Conservation (phyloP, 2,888 invertebrate genomes). For the Zootermopsis nevadensis region DNA sequence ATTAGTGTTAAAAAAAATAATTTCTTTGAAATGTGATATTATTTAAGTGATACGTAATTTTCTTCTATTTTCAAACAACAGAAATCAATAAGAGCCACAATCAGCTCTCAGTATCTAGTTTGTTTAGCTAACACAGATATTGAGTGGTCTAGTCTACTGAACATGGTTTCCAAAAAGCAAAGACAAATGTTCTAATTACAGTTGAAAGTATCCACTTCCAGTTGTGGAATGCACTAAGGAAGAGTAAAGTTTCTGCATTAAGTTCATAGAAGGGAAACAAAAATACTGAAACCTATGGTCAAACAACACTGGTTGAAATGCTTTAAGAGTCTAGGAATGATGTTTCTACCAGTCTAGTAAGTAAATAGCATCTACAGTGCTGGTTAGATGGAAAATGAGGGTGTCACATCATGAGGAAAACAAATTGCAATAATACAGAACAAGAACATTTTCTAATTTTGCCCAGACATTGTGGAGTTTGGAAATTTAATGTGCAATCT, state of each 20-base stretch:
- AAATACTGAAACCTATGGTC: neutral
- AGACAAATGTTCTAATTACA: conserved; percentile 23
- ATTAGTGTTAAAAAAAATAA: conserved; percentile 7
- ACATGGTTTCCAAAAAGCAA: neutral
- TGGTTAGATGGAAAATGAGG: neutral
- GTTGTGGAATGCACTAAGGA: conserved; percentile 14
- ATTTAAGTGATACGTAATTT: neutral
- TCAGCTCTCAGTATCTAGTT: neutral
- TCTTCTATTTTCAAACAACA: neutral
- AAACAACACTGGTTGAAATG: conserved; percentile 8
- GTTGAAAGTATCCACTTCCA: neutral
- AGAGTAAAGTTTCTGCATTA: conserved; percentile 15
- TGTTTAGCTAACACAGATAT: conserved; percentile 12
- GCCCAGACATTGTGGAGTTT: neutral
- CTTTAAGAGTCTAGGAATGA: neutral
- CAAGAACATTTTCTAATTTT: neutral
- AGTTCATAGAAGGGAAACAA: neutral
- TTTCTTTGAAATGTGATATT: conserved; percentile 1
- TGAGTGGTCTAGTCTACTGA: neutral
- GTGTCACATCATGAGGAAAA: neutral
- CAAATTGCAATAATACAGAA: neutral
- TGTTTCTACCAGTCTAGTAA: neutral
- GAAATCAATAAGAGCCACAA: neutral
- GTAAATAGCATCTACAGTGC: neutral
- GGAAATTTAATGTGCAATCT: neutral